Evolutionary conservation across 2,888 invertebrate genomes (phyloP).

Genomic region (Camponotus fellah): DNA sequence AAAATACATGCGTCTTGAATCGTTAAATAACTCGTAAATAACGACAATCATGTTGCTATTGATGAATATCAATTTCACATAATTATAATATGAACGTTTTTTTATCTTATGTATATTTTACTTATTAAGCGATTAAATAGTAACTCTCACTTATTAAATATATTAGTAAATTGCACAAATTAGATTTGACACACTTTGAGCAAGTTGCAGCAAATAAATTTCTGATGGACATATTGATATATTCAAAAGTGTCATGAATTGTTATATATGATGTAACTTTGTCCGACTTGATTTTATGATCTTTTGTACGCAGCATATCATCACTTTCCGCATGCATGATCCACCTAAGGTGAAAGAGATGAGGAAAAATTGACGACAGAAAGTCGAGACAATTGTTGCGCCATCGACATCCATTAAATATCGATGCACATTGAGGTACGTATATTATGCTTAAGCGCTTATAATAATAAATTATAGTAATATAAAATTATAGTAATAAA

Average conservation of each 20-base stretch:
- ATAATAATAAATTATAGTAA: no score
- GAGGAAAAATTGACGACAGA: not conserved
- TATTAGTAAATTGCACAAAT: not conserved
- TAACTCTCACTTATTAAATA: not conserved
- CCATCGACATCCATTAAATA: not conserved
- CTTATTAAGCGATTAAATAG: not conserved
- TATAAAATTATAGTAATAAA: no score
- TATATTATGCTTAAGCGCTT: not conserved
- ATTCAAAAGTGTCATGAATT: not conserved
- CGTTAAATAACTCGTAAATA: no score
- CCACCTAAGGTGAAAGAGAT: not conserved
- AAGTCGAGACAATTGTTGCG: constrained; percentile 22
- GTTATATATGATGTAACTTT: not conserved
- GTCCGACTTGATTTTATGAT: not conserved
- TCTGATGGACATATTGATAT: not conserved
- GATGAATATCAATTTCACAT: no score
- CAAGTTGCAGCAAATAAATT: not conserved
- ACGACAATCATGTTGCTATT: no score
- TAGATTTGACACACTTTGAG: not conserved
- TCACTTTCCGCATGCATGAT: constrained; percentile 33
- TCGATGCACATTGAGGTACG: constrained; percentile 48
- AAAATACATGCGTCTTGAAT: no score
- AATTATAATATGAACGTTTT: not conserved
- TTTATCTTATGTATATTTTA: not conserved
- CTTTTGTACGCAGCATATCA: not conserved